Evolutionary conservation across 1,140 invertebrate genomes (phyloP).

Genomic region (Antheraea mylitta): DNA sequence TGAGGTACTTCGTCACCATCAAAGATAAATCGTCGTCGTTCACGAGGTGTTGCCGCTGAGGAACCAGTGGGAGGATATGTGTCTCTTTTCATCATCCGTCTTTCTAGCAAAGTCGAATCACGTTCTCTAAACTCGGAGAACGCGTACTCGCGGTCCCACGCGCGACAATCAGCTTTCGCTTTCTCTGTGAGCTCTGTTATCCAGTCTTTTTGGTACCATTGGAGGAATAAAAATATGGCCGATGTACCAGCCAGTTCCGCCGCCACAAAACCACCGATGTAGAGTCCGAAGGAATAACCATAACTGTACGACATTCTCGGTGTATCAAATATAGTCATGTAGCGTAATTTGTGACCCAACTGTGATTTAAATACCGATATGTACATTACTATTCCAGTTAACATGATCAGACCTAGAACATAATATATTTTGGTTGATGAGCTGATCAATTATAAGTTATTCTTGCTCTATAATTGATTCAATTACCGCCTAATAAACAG

Average conservation of each 20-base stretch:
- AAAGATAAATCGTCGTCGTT: constrained; percentile 76
- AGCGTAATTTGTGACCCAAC: constrained; percentile 90
- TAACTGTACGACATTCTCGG: constrained; percentile 92
- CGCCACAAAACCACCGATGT: constrained; percentile 90
- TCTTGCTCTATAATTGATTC: not conserved
- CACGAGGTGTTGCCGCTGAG: constrained; percentile 70
- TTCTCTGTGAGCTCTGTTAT: constrained; percentile 72
- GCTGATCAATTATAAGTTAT: not conserved
- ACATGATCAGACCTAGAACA: constrained; percentile 89
- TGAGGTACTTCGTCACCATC: constrained; percentile 75
- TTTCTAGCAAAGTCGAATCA: constrained; percentile 63
- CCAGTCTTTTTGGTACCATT: constrained; percentile 79
- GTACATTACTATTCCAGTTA: constrained; percentile 94
- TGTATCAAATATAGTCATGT: constrained; percentile 86
- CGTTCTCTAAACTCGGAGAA: constrained; percentile 66
- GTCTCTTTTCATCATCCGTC: constrained; percentile 70
- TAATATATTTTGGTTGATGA: constrained; percentile 21
- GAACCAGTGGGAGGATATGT: constrained; percentile 73
- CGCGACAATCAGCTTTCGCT: constrained; percentile 66
- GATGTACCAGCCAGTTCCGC: constrained; percentile 91
- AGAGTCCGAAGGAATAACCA: constrained; percentile 92
- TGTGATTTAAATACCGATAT: constrained; percentile 95
- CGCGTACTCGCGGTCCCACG: constrained; percentile 70
- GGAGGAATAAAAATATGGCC: constrained; percentile 92
- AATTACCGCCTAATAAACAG: too few relatives aligned